A percentile compares a stretch with the other conserved stretches of the same genome.
Evolutionary conservation across 2,888 invertebrate species (phyloP).

Genomic region (Oithona nana): DNA sequence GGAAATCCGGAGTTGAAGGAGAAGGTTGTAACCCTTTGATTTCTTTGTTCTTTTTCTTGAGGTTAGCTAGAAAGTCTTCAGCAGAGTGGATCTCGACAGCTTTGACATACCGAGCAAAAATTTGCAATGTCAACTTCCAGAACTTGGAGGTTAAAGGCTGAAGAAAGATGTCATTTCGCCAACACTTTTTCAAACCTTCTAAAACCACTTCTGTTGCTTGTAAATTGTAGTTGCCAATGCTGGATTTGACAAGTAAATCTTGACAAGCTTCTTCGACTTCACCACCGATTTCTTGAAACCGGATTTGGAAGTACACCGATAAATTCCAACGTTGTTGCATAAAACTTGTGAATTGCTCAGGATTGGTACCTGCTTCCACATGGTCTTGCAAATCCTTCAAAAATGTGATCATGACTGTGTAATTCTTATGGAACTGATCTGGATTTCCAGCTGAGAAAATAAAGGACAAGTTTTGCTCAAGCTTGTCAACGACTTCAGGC

Average conservation of each 20-base stretch:
- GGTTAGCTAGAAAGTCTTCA: too few relatives aligned
- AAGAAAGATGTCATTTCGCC: slow-evolving; percentile 59
- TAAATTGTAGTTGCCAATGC: slow-evolving; percentile 22
- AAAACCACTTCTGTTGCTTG: slow-evolving; percentile 34
- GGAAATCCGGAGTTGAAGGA: too few relatives aligned
- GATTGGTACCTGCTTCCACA: slow-evolving; percentile 37
- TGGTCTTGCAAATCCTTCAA: slow-evolving; percentile 41
- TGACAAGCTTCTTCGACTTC: slow-evolving; percentile 35
- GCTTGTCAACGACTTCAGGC: slow-evolving; percentile 47
- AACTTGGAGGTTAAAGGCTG: slow-evolving; percentile 53
- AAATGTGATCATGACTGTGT: slow-evolving; percentile 46
- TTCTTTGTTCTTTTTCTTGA: too few relatives aligned
- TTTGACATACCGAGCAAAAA: slow-evolving; percentile 53
- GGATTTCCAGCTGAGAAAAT: slow-evolving; percentile 86
- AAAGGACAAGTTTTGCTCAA: slow-evolving; percentile 43
- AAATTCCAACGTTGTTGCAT: slow-evolving; percentile 77
- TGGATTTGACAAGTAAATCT: background rate
- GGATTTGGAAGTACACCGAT: slow-evolving; percentile 86
- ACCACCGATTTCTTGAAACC: slow-evolving; percentile 78
- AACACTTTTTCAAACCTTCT: slow-evolving; percentile 41
- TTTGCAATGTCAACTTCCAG: slow-evolving; percentile 68
- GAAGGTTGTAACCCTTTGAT: too few relatives aligned
- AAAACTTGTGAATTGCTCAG: slow-evolving; percentile 43
- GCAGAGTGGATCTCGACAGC: too few relatives aligned
- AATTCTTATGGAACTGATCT: slow-evolving; percentile 60